Base-by-base conservation (phyloP, 2,113 vertebrate genomes). In the Dipodomys merriami region DNA sequence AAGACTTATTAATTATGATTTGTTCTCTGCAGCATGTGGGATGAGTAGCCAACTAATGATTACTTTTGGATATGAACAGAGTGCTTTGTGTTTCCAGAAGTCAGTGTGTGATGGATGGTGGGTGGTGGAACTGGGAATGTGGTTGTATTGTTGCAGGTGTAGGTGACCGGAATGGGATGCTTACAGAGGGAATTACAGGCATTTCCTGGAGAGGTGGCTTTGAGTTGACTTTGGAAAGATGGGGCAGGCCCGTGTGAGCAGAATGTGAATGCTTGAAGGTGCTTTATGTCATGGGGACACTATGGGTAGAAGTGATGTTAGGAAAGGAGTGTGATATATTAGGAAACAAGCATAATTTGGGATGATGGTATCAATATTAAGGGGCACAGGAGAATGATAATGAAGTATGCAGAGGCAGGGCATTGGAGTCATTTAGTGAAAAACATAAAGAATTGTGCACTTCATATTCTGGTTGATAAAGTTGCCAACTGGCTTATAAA, bases 1-100 rank as follows among this genome's bases (percentile, higher is more conserved):
- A 92, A 65, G 69, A 79, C 83, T 92, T 57, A 76, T 69, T 39
- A 80, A 69, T 69, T 71, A 80, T 73, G 83, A 62, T 29, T 65
- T 90, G 1, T 90, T 73, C 72, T 68, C 13, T 8, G 35, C 0
- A 80, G 4, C 62, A 46, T 60, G 67, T 19, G 1, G 2, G 88
- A 88, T 68, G 64, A 53, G 19, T 46, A 49, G 33, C 44, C 7
- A 60, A 81, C 9, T n/a, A 20, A 86, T 8, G 12, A 39, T 22
- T 39, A 72, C 80, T 88, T 92, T 49, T 83, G 67, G 39, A 39
- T 91, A 46, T 80, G 68, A 83, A 83, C 44, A n/a, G 39, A 74
- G 23, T 25, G 29, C 33, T 72, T 82, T 72, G 16, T 25, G 60
- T 94, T 92, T 68, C 22, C 5, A 6, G n/a, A 71, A 44, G 46